Conservation (phyloP, 2,888 invertebrate species). For the Gymnoscelis rufifasciata region DNA sequence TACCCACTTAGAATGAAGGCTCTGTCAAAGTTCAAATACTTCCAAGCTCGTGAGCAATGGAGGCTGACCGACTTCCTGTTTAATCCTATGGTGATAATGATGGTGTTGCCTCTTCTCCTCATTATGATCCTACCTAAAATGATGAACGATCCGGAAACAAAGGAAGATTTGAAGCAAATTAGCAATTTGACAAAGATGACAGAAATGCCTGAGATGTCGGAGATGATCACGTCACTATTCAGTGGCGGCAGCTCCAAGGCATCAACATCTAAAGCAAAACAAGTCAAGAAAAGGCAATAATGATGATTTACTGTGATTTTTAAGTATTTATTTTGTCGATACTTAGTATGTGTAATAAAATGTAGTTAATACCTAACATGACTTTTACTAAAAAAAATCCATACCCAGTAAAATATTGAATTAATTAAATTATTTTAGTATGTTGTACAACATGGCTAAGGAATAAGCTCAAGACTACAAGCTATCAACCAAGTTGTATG, state of each 20-base stretch:
- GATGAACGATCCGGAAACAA: conserved; percentile 98
- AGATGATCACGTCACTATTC: conserved; percentile 93
- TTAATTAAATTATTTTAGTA: no score
- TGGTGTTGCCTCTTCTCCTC: conserved; percentile 93
- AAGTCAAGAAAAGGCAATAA: conserved; percentile 71
- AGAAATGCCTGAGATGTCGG: conserved; percentile 97
- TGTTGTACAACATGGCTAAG: no score
- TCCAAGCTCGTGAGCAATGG: conserved; percentile 97
- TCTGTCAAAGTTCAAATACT: conserved; percentile 88
- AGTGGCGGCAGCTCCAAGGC: conserved; percentile 83
- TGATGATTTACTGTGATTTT: conserved; percentile 24
- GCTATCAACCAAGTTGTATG: no score
- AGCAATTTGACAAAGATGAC: conserved; percentile 89
- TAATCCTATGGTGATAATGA: conserved; percentile 99
- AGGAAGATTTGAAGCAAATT: conserved; percentile 95
- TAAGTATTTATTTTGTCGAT: conserved; percentile 42
- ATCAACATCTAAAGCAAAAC: conserved; percentile 62
- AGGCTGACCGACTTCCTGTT: conserved; percentile 96
- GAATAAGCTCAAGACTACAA: no score
- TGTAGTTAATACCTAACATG: background rate
- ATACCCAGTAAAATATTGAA: no score
- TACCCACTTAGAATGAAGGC: conserved; percentile 96
- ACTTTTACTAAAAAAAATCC: no score
- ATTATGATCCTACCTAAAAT: conserved; percentile 96
- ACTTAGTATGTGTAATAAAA: conserved; percentile 36